Base-by-base conservation (phyloP, 30 jellyfish, hydroid and myxozoan species). In the Chrysaora quinquecirrha region DNA sequence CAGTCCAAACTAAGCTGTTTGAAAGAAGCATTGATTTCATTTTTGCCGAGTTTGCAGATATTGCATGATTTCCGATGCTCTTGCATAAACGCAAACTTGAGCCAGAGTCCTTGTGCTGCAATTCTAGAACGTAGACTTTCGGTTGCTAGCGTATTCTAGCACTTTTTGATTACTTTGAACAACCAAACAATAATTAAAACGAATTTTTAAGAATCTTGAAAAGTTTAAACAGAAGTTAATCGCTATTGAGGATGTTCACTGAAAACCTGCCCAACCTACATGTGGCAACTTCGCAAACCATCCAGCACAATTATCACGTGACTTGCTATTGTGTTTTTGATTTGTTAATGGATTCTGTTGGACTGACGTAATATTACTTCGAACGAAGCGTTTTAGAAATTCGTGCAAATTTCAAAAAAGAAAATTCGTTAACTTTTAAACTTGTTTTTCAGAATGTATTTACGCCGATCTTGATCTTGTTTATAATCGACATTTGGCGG, bases 281-380 rank as follows among this genome's bases (percentile, higher is more conserved):
- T 80, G 90, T 80, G 90, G 90, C 90, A 66, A 65, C 76, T 25
- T 61, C 78, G 75, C 62, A 67, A 80, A 80, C 73, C 90, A 66
- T 22, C 84, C 72, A 58, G 76, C 76, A 27, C 69, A 66, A 80
- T 80, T 30, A 79, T 80, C 90, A 80, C 90, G 90, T 80, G 90
- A 65, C 46, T 65, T 65, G 34, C 83, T 30, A 80, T 65, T 80
- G 84, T 65, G 50, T 67, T 67, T 54, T 64, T 62, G 27, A 54
- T 47, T 56, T 54, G 90, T 67, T 80, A 34, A 64, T 78, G 83
- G 73, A 80, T 80, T 80, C 90, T 80, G 65, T 75, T 49, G 22
- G 19, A 52, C 64, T 80, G 90, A 80, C 84, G 90, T 80, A 80
- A 80, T 80, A 80, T 80, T 80, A 69, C 90, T 23, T 32, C 23